Evolutionary conservation across 2,113 vertebrate genomes (phyloP).

Genomic region (Geococcyx californianus): DNA sequence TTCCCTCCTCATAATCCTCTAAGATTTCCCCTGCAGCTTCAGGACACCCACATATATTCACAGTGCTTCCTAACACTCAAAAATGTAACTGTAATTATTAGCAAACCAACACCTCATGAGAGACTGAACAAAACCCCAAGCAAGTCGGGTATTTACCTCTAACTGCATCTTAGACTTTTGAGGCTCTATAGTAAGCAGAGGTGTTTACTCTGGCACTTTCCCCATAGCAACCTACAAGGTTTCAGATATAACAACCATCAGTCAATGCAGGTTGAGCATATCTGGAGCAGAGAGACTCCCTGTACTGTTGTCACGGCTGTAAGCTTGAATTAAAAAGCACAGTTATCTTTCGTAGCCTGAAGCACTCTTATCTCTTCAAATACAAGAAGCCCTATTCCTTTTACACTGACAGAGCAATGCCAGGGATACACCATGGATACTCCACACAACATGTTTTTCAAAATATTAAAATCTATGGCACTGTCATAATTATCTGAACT

Average conservation of each 20-base stretch:
- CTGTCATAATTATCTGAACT: neutral
- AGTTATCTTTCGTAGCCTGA: conserved; percentile 16
- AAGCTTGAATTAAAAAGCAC: conserved; percentile 16
- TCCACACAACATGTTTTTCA: neutral
- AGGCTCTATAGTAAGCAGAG: neutral
- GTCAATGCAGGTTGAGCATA: neutral
- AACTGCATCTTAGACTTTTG: neutral
- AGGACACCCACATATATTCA: neutral
- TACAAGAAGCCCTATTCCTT: neutral
- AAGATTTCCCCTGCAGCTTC: neutral
- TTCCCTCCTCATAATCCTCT: neutral
- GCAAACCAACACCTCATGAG: neutral
- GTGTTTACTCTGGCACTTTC: conserved; percentile 13
- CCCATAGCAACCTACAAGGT: neutral
- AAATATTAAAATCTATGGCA: neutral
- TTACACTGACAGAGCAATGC: neutral
- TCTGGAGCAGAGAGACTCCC: conserved; percentile 13
- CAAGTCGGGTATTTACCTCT: neutral
- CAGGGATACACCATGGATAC: neutral
- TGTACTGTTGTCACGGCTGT: conserved; percentile 3
- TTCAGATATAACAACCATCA: conserved; percentile 8
- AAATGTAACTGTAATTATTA: neutral
- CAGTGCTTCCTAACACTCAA: neutral
- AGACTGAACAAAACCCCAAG: neutral
- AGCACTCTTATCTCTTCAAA: neutral